Evolutionary conservation across 2,797 vertebrate species (phyloP).

Genomic region (Eospalax fontanierii): DNA sequence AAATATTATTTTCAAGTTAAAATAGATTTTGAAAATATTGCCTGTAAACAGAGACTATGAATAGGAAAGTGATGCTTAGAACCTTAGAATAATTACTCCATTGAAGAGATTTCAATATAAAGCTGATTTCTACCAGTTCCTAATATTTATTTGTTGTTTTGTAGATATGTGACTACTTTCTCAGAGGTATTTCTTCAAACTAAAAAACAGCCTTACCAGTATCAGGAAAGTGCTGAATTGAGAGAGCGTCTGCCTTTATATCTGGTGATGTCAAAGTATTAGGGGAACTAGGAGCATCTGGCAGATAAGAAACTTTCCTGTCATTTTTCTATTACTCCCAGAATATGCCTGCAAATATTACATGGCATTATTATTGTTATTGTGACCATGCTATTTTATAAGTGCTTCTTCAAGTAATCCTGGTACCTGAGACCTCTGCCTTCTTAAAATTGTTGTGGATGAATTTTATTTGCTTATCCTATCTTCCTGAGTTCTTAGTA

Average conservation of each 20-base stretch:
- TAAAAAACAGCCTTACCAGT: conserved; percentile 38
- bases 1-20: conserved; percentile 67
- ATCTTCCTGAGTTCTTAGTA: background rate
- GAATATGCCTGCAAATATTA: background rate
- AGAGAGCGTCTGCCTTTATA: background rate
- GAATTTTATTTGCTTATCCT: conserved; percentile 10
- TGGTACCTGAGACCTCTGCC: background rate
- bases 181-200: conserved; percentile 57
- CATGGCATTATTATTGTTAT: background rate
- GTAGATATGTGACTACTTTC: conserved; percentile 32
- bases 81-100: conserved; percentile 38
- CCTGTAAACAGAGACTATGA: conserved; percentile 53
- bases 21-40: conserved; percentile 52
- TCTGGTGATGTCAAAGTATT: conserved; percentile 30
- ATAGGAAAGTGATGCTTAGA: conserved; percentile 14
- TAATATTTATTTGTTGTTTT: conserved; percentile 40
- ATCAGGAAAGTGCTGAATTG: background rate
- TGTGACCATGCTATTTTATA: background rate
- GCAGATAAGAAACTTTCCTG: background rate
- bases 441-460: conserved; percentile 2
- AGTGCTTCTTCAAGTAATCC: background rate
- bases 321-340: background rate
- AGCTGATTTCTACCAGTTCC: conserved; percentile 29
- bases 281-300: background rate
- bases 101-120: conserved; percentile 1